These are phyloP conservation scores for Beroe ovata DNA, from an alignment of 37 sponge, comb jelly and placozoan species.

Conservation along the genomic window DNA sequence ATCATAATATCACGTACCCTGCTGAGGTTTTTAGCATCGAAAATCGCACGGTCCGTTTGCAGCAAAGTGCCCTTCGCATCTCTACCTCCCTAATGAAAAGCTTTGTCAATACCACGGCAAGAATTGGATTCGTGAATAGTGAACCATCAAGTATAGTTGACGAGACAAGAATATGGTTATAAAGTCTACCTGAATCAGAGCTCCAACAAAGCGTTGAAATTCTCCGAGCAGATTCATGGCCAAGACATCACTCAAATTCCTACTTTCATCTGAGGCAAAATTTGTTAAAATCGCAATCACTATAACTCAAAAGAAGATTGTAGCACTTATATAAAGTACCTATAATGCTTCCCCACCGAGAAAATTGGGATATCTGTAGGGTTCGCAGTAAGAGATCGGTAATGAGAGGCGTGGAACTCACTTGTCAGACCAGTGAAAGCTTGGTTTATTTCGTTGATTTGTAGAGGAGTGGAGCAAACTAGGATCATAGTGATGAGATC, in stretches of 20 bases:
- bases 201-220: constrained; percentile 26
- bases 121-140: too few relatives aligned
- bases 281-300: too few relatives aligned
- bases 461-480: not conserved
- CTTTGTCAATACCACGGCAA: too few relatives aligned
- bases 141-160: too few relatives aligned
- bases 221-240: constrained; percentile 36
- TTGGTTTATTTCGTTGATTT: not conserved
- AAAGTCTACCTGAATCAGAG: constrained; percentile 15
- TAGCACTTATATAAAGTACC: not conserved
- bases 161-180: too few relatives aligned
- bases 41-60: not conserved
- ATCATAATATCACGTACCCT: too few relatives aligned
- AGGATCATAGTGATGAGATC: constrained; percentile 35
- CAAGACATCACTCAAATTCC: not conserved
- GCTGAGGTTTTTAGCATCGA: not conserved
- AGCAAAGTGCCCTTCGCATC: not conserved
- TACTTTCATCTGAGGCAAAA: constrained; percentile 9
- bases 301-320: too few relatives aligned
- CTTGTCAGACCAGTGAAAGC: not conserved
- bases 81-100: not conserved
- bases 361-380: too few relatives aligned
- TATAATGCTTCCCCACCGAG: too few relatives aligned
- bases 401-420: not conserved
- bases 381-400: too few relatives aligned